phyloP scores from a whole-genome alignment of 2,797 vertebrate genomes.

The Prunella strophiata region DNA sequence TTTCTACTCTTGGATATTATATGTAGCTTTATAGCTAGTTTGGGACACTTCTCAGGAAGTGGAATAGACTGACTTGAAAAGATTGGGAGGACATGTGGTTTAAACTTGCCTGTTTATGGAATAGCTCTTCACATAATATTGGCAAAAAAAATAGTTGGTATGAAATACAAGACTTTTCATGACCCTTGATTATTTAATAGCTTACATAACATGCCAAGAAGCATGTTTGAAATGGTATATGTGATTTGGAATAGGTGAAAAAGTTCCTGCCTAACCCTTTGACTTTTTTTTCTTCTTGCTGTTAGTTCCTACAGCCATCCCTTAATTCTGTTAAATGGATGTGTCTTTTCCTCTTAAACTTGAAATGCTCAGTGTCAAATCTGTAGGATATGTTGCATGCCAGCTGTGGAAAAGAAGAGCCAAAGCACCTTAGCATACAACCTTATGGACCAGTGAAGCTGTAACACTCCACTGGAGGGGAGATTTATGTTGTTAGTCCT shows the following conservation, averaged over 20 bases:
- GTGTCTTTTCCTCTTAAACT: background rate
- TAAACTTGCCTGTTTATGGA: background rate
- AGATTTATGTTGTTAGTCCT: background rate
- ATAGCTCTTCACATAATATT: background rate
- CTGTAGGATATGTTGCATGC: background rate
- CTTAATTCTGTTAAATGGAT: background rate
- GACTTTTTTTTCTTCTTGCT: background rate
- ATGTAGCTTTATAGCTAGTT: background rate
- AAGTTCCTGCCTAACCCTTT: background rate
- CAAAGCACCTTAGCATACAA: rapidly evolving
- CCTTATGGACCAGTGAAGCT: background rate
- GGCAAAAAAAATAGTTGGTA: background rate
- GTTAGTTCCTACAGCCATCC: background rate
- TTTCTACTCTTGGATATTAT: conserved; percentile 11
- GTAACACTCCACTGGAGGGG: background rate
- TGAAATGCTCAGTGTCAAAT: background rate
- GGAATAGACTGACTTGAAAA: background rate
- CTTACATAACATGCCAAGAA: background rate
- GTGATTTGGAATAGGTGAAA: background rate
- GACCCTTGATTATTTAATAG: background rate
- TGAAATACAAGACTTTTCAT: background rate
- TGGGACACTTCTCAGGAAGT: background rate
- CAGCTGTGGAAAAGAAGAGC: background rate
- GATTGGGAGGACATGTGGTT: background rate
- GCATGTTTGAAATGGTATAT: background rate